Evolutionary conservation across 1,140 invertebrate genomes (phyloP).

Genomic region (Neodiprion pinetum): DNA sequence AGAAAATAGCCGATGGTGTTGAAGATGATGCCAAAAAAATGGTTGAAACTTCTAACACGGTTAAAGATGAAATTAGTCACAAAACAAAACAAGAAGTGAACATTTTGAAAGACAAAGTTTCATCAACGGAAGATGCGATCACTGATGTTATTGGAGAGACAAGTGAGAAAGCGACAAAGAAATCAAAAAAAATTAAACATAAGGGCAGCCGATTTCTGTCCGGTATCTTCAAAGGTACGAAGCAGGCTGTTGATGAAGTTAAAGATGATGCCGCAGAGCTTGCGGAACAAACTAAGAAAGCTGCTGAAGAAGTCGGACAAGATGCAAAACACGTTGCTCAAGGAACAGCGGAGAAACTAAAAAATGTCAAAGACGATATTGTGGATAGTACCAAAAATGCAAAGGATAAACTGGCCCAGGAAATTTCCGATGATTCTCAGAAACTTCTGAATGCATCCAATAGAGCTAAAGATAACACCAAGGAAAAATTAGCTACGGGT

Average conservation of each 20-base stretch:
- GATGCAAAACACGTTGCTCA: not conserved
- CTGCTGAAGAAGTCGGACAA: slow-evolving; percentile 27
- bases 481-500: not conserved
- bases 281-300: slow-evolving; percentile 37
- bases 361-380: slow-evolving; percentile 26
- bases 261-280: slow-evolving; percentile 34
- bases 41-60: slow-evolving; percentile 9
- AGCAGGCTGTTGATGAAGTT: slow-evolving; percentile 33
- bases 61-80: slow-evolving; percentile 20
- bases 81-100: slow-evolving; percentile 30
- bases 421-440: not conserved
- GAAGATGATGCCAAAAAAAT: slow-evolving; percentile 18
- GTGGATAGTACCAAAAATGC: slow-evolving; percentile 23
- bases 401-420: slow-evolving; percentile 19
- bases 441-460: slow-evolving; percentile 1
- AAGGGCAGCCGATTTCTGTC: slow-evolving; percentile 43
- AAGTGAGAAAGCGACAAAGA: slow-evolving; percentile 25
- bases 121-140: slow-evolving; percentile 8
- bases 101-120: slow-evolving; percentile 24
- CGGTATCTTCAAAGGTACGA: slow-evolving; percentile 42
- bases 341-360: not conserved
- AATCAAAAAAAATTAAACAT: slow-evolving; percentile 38
- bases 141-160: slow-evolving; percentile 4
- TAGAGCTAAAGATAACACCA: not conserved
- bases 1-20: not conserved